A percentile compares a stretch with the other conserved stretches of the same genome.
phyloP scores from a whole-genome alignment of 2,888 invertebrate species.

The Myopa testacea region DNA sequence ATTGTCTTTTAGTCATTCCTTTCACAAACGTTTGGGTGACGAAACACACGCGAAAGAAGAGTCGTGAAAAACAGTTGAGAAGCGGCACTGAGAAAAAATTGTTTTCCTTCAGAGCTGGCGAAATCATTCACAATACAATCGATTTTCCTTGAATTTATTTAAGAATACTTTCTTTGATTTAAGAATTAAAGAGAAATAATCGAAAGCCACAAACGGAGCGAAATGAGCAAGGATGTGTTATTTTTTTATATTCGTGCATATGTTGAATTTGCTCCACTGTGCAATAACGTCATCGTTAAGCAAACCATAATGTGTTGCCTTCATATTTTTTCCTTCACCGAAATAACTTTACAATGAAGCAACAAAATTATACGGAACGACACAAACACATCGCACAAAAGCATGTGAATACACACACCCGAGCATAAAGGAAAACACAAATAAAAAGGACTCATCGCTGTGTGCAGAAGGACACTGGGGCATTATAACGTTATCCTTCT shows the following conservation, averaged over 20 bases:
- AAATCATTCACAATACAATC: too few species aligned
- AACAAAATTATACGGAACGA: conserved; percentile 58
- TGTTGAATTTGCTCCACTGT: conserved; percentile 30
- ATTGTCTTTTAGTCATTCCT: background rate
- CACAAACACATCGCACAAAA: conserved; percentile 26
- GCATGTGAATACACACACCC: background rate
- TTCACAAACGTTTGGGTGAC: too few species aligned
- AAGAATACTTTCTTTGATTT: too few species aligned
- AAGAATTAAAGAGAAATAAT: too few species aligned
- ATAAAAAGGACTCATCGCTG: conserved; percentile 5
- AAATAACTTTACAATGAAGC: conserved; percentile 59
- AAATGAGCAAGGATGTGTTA: too few species aligned
- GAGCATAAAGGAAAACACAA: background rate
- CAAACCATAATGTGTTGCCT: conserved; percentile 30
- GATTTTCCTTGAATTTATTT: too few species aligned
- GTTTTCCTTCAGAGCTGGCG: too few species aligned
- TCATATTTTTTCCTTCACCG: conserved; percentile 42
- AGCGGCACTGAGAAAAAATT: too few species aligned
- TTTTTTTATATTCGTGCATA: too few species aligned
- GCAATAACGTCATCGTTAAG: conserved; percentile 24
- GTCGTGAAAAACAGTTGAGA: too few species aligned
- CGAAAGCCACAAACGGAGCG: too few species aligned
- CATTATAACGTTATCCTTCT: conserved; percentile 68
- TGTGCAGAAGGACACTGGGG: conserved; percentile 58
- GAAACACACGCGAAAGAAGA: too few species aligned